A percentile compares a stretch with the other conserved stretches of the same genome.
phyloP scores from a whole-genome alignment of 2,888 invertebrate genomes.

The Ennomos fuscantarius region DNA sequence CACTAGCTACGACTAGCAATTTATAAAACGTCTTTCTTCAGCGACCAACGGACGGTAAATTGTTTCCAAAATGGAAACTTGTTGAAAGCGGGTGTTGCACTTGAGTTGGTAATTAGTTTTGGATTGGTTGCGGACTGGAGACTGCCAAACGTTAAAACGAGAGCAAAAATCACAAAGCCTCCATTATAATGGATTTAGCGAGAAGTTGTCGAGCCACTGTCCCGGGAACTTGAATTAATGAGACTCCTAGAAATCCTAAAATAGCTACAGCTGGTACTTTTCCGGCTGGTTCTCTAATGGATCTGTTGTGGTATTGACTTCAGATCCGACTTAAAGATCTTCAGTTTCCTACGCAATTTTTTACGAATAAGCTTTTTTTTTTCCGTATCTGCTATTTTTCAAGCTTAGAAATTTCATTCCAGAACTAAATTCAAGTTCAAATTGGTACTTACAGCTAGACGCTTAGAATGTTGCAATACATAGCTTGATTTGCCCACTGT shows the following conservation, averaged over 20 bases:
- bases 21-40: constrained; percentile 8
- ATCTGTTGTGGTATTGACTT: constrained; percentile 7
- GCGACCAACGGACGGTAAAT: constrained; percentile 20
- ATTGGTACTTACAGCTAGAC: no score
- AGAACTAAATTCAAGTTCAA: no score
- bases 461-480: no score
- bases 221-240: constrained; percentile 63
- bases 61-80: constrained; percentile 45
- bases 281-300: constrained; percentile 24
- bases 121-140: constrained; percentile 51
- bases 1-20: constrained; percentile 1
- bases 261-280: constrained; percentile 47
- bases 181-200: constrained; percentile 63
- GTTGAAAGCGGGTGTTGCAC: constrained; percentile 49
- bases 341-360: no score
- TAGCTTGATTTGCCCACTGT: no score
- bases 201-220: constrained; percentile 47
- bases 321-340: no score
- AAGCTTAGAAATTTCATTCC: not conserved
- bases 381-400: constrained; percentile 11
- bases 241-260: constrained; percentile 53
- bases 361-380: not conserved
- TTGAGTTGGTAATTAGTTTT: constrained; percentile 67
- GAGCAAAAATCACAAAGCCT: constrained; percentile 63
- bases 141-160: constrained; percentile 32